Evolutionary conservation across 2,888 invertebrate species (phyloP).

Genomic region (Falcaria lacertinaria): DNA sequence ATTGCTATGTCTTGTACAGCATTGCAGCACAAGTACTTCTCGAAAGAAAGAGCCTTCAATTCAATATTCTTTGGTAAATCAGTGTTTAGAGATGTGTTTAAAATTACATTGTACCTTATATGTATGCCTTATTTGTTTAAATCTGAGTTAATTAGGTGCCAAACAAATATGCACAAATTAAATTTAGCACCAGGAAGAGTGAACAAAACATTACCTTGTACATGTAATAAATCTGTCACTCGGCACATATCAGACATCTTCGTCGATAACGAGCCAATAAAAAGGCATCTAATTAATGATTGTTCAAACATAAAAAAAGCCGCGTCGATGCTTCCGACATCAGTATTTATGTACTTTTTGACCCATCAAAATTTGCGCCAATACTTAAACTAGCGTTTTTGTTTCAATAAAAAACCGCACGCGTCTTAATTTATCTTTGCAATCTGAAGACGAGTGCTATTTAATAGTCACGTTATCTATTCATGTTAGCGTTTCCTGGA

Average conservation of each 20-base stretch:
- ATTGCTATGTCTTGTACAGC: not conserved
- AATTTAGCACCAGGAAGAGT: constrained; percentile 50
- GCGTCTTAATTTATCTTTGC: constrained; percentile 48
- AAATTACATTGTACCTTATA: not conserved
- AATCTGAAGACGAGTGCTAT: constrained; percentile 48
- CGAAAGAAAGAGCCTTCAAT: not conserved
- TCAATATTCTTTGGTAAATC: not conserved
- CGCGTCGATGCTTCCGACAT: constrained; percentile 56
- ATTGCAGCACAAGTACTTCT: not conserved
- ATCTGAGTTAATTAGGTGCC: constrained; percentile 30
- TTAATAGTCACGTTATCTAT: constrained; percentile 51
- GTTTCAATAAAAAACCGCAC: constrained; percentile 41
- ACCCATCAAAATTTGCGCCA: constrained; percentile 46
- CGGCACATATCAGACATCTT: constrained; percentile 58
- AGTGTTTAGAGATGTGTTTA: not conserved
- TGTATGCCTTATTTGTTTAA: not conserved
- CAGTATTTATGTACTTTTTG: constrained; percentile 52
- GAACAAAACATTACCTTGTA: constrained; percentile 57
- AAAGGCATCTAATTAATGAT: constrained; percentile 69
- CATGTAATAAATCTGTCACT: constrained; percentile 69
- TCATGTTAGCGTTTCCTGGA: constrained; percentile 48
- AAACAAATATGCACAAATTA: constrained; percentile 38
- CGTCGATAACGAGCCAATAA: constrained; percentile 63
- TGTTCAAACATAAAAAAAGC: constrained; percentile 60
- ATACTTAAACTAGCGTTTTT: constrained; percentile 50